A percentile compares a stretch with the other conserved stretches of the same genome.
phyloP scores from a whole-genome alignment of 2,113 vertebrate genomes.

The Egretta garzetta region DNA sequence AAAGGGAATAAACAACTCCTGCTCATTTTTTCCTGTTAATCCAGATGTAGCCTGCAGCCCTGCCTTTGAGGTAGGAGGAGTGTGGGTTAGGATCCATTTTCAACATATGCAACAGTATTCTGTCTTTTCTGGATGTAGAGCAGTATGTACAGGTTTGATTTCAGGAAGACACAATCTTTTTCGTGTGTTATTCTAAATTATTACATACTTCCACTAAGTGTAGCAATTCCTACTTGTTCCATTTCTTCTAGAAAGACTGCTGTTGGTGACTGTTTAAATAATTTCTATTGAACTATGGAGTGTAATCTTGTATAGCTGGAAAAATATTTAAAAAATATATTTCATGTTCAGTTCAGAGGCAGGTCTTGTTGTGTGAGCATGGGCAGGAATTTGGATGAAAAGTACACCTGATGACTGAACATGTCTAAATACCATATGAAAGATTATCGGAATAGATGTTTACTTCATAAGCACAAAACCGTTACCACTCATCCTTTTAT shows the following conservation, averaged over 20 bases:
- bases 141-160: background rate
- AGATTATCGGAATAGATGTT: background rate
- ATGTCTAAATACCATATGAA: background rate
- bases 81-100: background rate
- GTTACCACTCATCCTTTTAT: background rate
- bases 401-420: background rate
- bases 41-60: background rate
- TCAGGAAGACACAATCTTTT: background rate
- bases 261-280: background rate
- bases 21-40: background rate
- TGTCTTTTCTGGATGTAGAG: background rate
- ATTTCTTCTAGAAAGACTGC: background rate
- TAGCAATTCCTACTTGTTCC: background rate
- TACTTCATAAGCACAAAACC: background rate
- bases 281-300: background rate
- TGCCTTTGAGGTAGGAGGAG: background rate
- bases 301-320: background rate
- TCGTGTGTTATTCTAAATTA: background rate
- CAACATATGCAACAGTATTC: background rate
- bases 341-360: background rate
- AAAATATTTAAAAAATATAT: background rate
- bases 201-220: background rate
- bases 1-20: conserved; percentile 23
- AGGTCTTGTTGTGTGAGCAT: background rate
- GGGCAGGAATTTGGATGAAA: background rate